phyloP scores from a whole-genome alignment of 2,888 invertebrate genomes.

The Autographa gamma region DNA sequence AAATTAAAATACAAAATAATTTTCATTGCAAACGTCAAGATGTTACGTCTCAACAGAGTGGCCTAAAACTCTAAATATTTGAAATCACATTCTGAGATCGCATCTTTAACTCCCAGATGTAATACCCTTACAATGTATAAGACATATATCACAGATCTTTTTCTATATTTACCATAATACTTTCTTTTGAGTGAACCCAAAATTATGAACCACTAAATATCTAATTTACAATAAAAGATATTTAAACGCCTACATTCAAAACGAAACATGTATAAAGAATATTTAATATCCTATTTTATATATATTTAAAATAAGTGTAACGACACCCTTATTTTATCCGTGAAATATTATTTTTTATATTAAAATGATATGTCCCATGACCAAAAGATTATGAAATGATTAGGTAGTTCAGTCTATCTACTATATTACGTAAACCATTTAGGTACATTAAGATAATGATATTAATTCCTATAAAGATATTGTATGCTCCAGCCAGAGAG shows the following conservation, averaged over 20 bases:
- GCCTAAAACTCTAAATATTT: slow-evolving; percentile 63
- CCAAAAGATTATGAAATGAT: slow-evolving; percentile 78
- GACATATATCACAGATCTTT: slow-evolving; percentile 86
- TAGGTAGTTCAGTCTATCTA: slow-evolving; percentile 70
- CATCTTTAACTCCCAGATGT: slow-evolving; percentile 81
- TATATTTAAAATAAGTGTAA: slow-evolving; percentile 61
- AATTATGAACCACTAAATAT: slow-evolving; percentile 65
- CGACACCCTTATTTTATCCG: slow-evolving; percentile 50
- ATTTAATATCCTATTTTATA: slow-evolving; percentile 53
- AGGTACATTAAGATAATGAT: slow-evolving; percentile 65
- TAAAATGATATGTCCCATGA: slow-evolving; percentile 81
- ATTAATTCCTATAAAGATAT: slow-evolving; percentile 63
- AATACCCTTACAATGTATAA: slow-evolving; percentile 78
- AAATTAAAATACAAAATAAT: slow-evolving; percentile 16
- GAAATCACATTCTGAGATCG: slow-evolving; percentile 84
- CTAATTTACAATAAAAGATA: slow-evolving; percentile 66
- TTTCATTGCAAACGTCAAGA: slow-evolving; percentile 36
- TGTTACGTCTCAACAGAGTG: slow-evolving; percentile 58
- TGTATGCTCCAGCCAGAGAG: slow-evolving; percentile 66
- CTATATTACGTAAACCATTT: slow-evolving; percentile 69
- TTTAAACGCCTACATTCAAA: slow-evolving; percentile 76
- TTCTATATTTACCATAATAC: slow-evolving; percentile 85
- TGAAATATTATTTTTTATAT: slow-evolving; percentile 62
- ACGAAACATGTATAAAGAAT: slow-evolving; percentile 54
- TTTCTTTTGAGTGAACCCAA: slow-evolving; percentile 75